Evolutionary conservation across 2,113 vertebrate species (phyloP).

Genomic region (Bubo scandiacus): DNA sequence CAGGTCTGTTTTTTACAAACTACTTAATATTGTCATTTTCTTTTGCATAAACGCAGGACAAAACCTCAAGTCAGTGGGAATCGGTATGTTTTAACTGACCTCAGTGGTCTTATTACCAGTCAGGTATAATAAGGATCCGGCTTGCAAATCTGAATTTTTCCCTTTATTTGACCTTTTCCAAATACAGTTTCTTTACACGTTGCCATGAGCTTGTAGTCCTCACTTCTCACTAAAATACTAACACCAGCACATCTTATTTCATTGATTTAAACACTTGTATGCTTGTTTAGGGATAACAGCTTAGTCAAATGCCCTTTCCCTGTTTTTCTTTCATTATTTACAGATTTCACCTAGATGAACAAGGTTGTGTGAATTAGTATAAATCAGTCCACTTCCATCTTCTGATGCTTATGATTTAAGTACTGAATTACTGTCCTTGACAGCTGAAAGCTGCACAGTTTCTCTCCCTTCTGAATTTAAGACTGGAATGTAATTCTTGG

Average conservation of each 20-base stretch:
- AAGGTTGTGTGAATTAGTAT: slow-evolving; percentile 22
- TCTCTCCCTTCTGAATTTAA: slow-evolving; percentile 18
- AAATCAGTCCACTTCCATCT: slow-evolving; percentile 19
- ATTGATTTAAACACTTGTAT: background rate
- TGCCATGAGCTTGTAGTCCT: background rate
- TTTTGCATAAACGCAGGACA: background rate
- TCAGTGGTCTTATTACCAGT: background rate
- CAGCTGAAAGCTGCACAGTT: slow-evolving; percentile 20
- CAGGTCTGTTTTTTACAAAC: background rate
- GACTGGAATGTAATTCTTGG: slow-evolving; percentile 26
- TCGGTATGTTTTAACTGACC: background rate
- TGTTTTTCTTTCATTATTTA: slow-evolving; percentile 10
- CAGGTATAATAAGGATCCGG: background rate
- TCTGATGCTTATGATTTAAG: background rate
- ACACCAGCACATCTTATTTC: background rate
- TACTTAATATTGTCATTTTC: background rate
- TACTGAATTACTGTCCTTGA: slow-evolving; percentile 23
- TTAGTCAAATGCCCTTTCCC: background rate
- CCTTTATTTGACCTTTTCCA: background rate
- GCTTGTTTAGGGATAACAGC: background rate
- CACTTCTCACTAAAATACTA: background rate
- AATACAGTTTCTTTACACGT: background rate
- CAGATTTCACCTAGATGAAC: slow-evolving; percentile 5
- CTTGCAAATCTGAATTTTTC: background rate
- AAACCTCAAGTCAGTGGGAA: background rate